phyloP scores from a whole-genome alignment of 2,888 invertebrate genomes.

The Chrysolina oricalcia region DNA sequence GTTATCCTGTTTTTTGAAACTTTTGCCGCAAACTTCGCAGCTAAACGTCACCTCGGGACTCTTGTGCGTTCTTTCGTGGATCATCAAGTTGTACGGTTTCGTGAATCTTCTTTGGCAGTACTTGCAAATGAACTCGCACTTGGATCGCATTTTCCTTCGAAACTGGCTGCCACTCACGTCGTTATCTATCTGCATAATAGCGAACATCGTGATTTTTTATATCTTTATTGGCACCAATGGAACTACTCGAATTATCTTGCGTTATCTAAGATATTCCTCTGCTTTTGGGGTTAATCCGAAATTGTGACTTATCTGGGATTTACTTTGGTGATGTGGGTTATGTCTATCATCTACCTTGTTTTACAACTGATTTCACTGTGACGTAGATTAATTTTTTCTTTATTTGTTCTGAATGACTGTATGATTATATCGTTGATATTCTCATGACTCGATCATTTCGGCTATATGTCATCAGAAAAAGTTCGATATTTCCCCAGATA shows the following conservation, averaged over 20 bases:
- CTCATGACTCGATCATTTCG: constrained; percentile 16
- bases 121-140: constrained; percentile 99
- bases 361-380: background rate
- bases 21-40: constrained; percentile 98
- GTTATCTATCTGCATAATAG: constrained; percentile 92
- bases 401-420: background rate
- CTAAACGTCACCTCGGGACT: constrained; percentile 96
- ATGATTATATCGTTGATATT: background rate
- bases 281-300: constrained; percentile 34
- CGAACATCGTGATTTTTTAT: constrained; percentile 81
- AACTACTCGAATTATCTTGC: constrained; percentile 11
- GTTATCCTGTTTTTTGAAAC: constrained; percentile 98
- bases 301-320: constrained; percentile 42
- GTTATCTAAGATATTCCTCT: constrained; percentile 25
- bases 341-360: constrained; percentile 17
- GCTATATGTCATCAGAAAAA: background rate
- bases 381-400: constrained; percentile 7
- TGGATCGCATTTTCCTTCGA: constrained; percentile 91
- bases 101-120: constrained; percentile 98
- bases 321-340: constrained; percentile 36
- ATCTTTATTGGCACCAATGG: constrained; percentile 40
- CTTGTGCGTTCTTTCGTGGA: constrained; percentile 98
- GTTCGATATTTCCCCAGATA: background rate
- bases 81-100: constrained; percentile 98
- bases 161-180: constrained; percentile 90